Base-by-base conservation (phyloP, 2,797 vertebrate species). In the Rhinoraja longicauda region DNA sequence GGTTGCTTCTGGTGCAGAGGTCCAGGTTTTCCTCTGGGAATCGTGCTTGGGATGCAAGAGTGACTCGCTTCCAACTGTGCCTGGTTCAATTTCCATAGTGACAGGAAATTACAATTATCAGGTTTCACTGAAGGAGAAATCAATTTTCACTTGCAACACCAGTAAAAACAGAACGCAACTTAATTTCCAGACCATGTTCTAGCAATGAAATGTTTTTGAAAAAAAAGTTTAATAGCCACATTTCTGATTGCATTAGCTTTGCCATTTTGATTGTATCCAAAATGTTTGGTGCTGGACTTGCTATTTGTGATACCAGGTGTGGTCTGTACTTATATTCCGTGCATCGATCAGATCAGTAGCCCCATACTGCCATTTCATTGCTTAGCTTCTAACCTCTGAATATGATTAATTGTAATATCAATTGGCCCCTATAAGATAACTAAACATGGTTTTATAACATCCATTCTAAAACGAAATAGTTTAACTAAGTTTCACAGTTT, bases 371-470 rank as follows among this genome's bases (percentile, higher is more conserved):
- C 67, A n/a, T 90, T 36, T 64, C 13, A 36, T 67, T 90, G n/a
- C 62, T 88, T 32, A 67, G 21, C 86, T 90, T n/a, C 62, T n/a
- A 57, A 86, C 13, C 59, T 86, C 82, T 90, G n/a, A 82, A 82
- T 19, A 64, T 57, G 39, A 81, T 88, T 67, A 67, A 19, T 7
- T 26, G 29, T 62, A 86, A 59, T 62, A 29, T 57, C 53, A 59
- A 39, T 62, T 86, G 29, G 32, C 26, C 39, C 82, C 57, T 59
- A 24, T 86, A 59, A 86, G 3, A 19, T 62, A 86, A 86, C 57
- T 24, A 59, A 86, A 86, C 13, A 24, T 84, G 24, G 82, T 24
- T 86, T 86, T 86, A 29, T 59, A 86, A 53, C 29, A 86, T 10
- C 57, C 82, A 86, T 86, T 86, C 57, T 86, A 59, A 59, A 84